These are phyloP conservation scores for Papilio demoleus DNA, from an alignment of 2,888 invertebrate genomes.

Conservation along the genomic window DNA sequence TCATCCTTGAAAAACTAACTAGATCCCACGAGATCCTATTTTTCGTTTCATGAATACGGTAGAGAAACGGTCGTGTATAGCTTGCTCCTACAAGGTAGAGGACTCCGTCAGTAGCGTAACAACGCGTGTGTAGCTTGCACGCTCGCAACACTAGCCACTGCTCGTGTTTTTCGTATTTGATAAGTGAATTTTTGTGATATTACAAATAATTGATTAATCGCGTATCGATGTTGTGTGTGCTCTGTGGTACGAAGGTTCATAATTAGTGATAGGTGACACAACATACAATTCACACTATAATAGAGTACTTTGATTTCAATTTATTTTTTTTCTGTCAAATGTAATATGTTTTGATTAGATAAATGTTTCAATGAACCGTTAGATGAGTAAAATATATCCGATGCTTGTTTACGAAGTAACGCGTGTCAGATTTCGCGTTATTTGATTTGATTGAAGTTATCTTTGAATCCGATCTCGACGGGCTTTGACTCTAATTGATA, in stretches of 20 bases:
- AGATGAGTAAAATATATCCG: conserved; percentile 30
- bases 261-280: conserved; percentile 46
- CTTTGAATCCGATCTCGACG: conserved; percentile 50
- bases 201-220: conserved; percentile 27
- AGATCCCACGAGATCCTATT: conserved; percentile 55
- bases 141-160: conserved; percentile 50
- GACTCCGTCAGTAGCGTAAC: conserved; percentile 63
- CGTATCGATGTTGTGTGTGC: conserved; percentile 29
- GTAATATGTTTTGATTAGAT: conserved; percentile 41
- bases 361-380: conserved; percentile 37
- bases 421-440: conserved; percentile 51
- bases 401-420: conserved; percentile 37
- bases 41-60: conserved; percentile 53
- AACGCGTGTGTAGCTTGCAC: conserved; percentile 69
- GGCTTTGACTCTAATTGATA: conserved; percentile 72
- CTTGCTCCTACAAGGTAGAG: conserved; percentile 12
- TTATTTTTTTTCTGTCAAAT: conserved; percentile 30
- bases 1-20: conserved; percentile 51
- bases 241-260: conserved; percentile 42
- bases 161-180: conserved; percentile 42
- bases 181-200: conserved; percentile 44
- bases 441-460: conserved; percentile 55
- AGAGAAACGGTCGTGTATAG: conserved; percentile 56
- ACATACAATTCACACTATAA: conserved; percentile 34
- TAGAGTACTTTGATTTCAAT: background rate